Evolutionary conservation across 35 echinoderm and acorn worm genomes (phyloP).

Genomic region (Amphiura filiformis): DNA sequence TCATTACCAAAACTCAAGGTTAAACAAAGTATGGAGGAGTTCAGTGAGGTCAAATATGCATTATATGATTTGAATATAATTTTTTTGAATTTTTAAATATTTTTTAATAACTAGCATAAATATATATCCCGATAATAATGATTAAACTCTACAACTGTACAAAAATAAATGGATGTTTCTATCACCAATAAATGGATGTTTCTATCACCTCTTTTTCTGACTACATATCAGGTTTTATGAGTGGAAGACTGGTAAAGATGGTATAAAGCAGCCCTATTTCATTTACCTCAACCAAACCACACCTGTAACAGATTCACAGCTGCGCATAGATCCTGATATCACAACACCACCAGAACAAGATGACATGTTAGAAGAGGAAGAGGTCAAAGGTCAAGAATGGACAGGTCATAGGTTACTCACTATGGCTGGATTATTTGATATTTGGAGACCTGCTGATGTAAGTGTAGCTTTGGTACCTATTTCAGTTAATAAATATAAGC

Average conservation of each 20-base stretch:
- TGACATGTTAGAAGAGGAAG: conserved; percentile 17
- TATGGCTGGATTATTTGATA: conserved; percentile 96
- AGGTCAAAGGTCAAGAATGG: conserved; percentile 59
- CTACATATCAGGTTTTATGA: conserved; percentile 98
- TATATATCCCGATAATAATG: no score
- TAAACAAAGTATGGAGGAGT: no score
- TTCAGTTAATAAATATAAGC: neutral
- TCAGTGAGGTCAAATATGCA: no score
- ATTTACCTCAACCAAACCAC: conserved; percentile 79
- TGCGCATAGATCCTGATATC: neutral
- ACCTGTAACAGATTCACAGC: conserved; percentile 28
- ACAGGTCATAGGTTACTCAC: conserved; percentile 71
- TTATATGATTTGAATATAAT: no score
- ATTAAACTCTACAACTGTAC: no score
- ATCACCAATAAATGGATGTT: neutral
- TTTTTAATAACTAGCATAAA: no score
- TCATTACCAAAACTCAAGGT: no score
- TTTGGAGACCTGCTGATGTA: conserved; percentile 73
- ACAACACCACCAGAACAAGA: neutral
- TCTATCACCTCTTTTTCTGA: no score
- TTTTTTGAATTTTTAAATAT: no score
- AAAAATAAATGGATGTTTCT: no score
- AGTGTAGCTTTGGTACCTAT: no score
- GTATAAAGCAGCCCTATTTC: conserved; percentile 88
- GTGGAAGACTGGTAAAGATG: conserved; percentile 63